These are phyloP conservation scores for Drosophila fulvimacula DNA, from an alignment of 2,888 invertebrate genomes.

Conservation along the genomic window DNA sequence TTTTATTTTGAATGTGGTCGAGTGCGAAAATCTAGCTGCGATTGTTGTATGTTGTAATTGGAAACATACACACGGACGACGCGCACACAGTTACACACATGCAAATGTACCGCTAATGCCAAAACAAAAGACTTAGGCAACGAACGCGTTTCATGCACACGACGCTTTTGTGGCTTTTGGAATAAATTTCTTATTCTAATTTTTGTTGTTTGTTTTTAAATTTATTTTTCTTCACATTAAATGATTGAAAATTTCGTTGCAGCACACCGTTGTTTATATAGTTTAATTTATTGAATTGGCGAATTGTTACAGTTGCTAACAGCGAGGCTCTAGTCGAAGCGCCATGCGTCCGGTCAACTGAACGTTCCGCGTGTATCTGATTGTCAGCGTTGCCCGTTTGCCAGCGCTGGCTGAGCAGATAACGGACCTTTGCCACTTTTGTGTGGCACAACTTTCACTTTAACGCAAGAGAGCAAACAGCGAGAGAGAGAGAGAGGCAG, in stretches of 20 bases:
- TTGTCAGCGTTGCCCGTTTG: slow-evolving; percentile 58
- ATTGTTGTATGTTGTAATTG: slow-evolving; percentile 48
- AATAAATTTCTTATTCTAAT: slow-evolving; percentile 1
- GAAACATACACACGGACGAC: slow-evolving; percentile 8
- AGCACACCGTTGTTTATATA: slow-evolving; percentile 19
- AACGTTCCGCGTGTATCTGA: slow-evolving; percentile 82
- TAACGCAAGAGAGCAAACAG: slow-evolving; percentile 64
- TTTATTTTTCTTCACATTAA: slow-evolving; percentile 29
- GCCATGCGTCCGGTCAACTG: slow-evolving; percentile 80
- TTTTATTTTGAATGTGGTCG: slow-evolving; percentile 13
- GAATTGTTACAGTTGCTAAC: slow-evolving; percentile 31
- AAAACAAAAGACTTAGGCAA: slow-evolving; percentile 70
- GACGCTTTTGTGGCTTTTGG: slow-evolving; percentile 18
- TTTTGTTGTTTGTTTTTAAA: background rate
- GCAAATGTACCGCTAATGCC: slow-evolving; percentile 49
- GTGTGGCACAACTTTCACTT: slow-evolving; percentile 82
- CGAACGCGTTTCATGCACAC: slow-evolving; percentile 67
- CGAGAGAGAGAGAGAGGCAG: slow-evolving; percentile 6
- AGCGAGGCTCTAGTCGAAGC: slow-evolving; percentile 47
- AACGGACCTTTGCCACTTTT: slow-evolving; percentile 83
- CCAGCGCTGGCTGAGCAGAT: slow-evolving; percentile 79
- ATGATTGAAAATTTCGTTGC: slow-evolving; percentile 1
- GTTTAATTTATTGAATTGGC: slow-evolving; percentile 34
- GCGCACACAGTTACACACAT: slow-evolving; percentile 7
- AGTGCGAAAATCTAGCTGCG: slow-evolving; percentile 43